Conservation (phyloP, 64 coral and sea anemone genomes). For the Hydrozoanthus tunicans region DNA sequence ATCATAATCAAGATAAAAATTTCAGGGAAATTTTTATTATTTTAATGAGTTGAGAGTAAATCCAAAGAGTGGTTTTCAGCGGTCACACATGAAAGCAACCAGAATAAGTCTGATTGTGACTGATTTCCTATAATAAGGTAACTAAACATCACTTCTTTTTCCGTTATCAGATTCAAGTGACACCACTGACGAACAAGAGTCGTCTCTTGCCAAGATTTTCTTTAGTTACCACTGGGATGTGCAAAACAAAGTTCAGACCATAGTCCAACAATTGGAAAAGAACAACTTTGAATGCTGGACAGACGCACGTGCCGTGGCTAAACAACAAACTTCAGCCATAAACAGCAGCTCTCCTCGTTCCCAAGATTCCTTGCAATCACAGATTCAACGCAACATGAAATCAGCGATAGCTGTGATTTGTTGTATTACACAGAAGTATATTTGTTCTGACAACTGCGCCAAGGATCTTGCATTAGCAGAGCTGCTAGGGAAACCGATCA, state of each 20-base stretch:
- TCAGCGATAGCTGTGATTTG: constrained; percentile 71
- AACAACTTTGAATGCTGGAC: constrained; percentile 85
- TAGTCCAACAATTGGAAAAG: constrained; percentile 76
- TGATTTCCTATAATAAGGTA: too few species aligned
- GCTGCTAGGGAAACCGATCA: constrained; percentile 73
- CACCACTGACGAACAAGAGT: constrained; percentile 11
- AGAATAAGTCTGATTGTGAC: too few species aligned
- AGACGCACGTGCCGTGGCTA: constrained; percentile 65
- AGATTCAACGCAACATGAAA: constrained; percentile 85
- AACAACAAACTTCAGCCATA: constrained; percentile 5
- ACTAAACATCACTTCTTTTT: neutral
- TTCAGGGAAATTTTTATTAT: too few species aligned
- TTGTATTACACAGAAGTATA: constrained; percentile 88
- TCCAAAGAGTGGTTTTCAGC: too few species aligned
- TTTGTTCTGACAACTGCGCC: constrained; percentile 89
- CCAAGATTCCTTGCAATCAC: constrained; percentile 73
- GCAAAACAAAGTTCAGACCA: constrained; percentile 74
- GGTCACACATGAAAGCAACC: too few species aligned
- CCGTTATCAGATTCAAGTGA: constrained; percentile 18
- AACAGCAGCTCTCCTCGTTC: neutral
- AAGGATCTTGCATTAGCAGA: constrained; percentile 85
- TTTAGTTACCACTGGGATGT: constrained; percentile 99
- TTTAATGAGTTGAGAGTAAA: too few species aligned
- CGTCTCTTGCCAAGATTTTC: constrained; percentile 69
- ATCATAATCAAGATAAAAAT: too few species aligned